Base-by-base conservation (phyloP, 2,888 invertebrate genomes). In the Drosophila maculinotata region DNA sequence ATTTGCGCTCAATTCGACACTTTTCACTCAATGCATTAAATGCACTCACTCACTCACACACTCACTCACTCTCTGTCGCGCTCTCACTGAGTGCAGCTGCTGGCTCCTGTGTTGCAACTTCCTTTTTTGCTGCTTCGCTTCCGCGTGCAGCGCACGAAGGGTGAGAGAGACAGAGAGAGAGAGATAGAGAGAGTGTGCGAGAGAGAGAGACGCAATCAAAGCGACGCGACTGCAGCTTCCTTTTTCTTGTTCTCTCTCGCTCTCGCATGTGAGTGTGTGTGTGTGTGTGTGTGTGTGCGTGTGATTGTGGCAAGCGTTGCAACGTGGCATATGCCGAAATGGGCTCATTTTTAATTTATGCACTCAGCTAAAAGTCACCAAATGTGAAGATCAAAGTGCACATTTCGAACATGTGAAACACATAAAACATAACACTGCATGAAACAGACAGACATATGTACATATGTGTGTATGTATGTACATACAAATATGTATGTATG, bases 101-200 rank as follows among this genome's bases (percentile, higher is more conserved):
- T 42, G 48, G 56, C 38, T 74, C 57, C 67, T 71, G 54, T 58
- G 58, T 59, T 53, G 73, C 57, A 53, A 63, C 60, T 73, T 79
- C 83, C 80, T 68, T 76, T 77, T 82, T 39, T 35, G 30, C 41
- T 56, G 56, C 54, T 53, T 57, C 62, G 80, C 54, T 71, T 80
- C 75, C 74, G 59, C 67, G 30, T 54, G 68, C 54, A 38, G 10
- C 26, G 33, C 38, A 14, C n/a, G 10, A 17, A 30, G 59, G 31
- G 26, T 44, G 33, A 20, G 54, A 14, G 31, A 15, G 1, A 8
- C 15, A 26, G 30, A n/a, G n/a, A n/a, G n/a, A n/a, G n/a, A n/a
- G n/a, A n/a, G n/a, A n/a, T n/a, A n/a, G n/a, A n/a, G n/a, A n/a
- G n/a, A n/a, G n/a, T n/a, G n/a, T n/a, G n/a, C n/a, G n/a, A n/a